Percentiles rank a stretch among this genome's conserved stretches.
These are phyloP conservation scores for Micromys minutus DNA, from an alignment of 2,113 vertebrate genomes.

Conservation along the genomic window DNA sequence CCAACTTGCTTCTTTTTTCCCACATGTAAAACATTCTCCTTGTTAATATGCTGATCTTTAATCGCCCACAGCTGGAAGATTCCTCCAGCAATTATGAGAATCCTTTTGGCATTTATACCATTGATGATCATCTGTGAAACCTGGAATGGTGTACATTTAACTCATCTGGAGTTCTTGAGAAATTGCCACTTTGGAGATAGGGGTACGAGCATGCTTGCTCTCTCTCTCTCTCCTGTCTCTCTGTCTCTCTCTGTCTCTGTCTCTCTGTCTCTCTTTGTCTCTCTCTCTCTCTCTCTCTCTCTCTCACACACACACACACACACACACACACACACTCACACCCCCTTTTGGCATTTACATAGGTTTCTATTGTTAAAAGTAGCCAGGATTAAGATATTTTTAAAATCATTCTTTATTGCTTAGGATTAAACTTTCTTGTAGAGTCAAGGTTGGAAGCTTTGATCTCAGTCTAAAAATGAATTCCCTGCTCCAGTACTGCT, in stretches of 20 bases:
- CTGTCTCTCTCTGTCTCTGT: too few relatives aligned
- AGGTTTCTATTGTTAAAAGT: slow-evolving; percentile 57
- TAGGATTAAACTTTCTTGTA: slow-evolving; percentile 58
- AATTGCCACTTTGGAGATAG: slow-evolving; percentile 56
- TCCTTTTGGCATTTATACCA: slow-evolving; percentile 51
- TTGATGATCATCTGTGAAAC: slow-evolving; percentile 66
- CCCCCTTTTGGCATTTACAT: not conserved
- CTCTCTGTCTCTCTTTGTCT: too few relatives aligned
- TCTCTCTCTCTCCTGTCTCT: too few relatives aligned
- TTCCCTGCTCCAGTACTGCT: not conserved
- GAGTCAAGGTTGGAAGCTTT: slow-evolving; percentile 46
- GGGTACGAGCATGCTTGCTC: not conserved
- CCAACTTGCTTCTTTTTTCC: not conserved
- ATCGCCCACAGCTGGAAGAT: slow-evolving; percentile 74
- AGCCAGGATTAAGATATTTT: slow-evolving; percentile 58
- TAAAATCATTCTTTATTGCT: slow-evolving; percentile 37
- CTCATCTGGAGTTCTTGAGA: slow-evolving; percentile 52
- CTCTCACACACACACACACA: not conserved
- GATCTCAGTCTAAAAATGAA: slow-evolving; percentile 23
- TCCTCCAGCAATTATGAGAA: slow-evolving; percentile 56
- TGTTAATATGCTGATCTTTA: slow-evolving; percentile 69
- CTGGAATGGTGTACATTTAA: slow-evolving; percentile 54
- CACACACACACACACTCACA: not conserved
- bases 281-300: too few relatives aligned
- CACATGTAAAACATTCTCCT: slow-evolving; percentile 42